These are phyloP conservation scores for Corythornis madagascariensis DNA, from an alignment of 2,113 vertebrate genomes.

Conservation along the genomic window DNA sequence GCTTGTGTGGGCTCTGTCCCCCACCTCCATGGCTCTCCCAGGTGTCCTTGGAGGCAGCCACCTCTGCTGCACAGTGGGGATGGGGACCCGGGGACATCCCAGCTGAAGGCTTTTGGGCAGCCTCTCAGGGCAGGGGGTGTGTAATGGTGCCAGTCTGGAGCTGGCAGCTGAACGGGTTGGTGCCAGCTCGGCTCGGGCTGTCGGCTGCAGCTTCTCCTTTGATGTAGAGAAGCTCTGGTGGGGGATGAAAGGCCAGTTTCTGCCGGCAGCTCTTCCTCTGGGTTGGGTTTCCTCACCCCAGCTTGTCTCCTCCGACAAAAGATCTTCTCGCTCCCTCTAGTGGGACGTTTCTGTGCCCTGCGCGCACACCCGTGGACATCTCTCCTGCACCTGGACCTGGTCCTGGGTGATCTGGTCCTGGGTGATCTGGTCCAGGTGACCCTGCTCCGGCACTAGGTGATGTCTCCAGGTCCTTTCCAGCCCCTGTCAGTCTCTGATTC, in stretches of 20 bases:
- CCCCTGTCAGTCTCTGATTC: too few relatives aligned
- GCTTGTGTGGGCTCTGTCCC: not conserved
- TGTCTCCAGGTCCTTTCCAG: too few relatives aligned
- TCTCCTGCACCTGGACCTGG: not conserved
- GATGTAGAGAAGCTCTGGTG: not conserved
- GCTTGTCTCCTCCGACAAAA: rapidly evolving
- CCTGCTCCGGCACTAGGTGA: too few relatives aligned
- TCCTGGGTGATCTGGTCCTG: too few relatives aligned
- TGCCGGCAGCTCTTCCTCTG: not conserved
- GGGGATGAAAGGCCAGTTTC: not conserved
- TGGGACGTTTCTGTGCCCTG: not conserved
- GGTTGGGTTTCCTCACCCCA: not conserved
- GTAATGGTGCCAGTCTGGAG: rapidly evolving
- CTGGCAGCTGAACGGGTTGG: too few relatives aligned
- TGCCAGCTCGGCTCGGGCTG: not conserved
- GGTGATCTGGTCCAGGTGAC: too few relatives aligned
- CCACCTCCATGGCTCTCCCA: not conserved
- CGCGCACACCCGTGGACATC: rapidly evolving
- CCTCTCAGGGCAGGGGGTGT: not conserved
- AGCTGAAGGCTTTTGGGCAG: not conserved
- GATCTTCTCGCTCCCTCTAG: slow-evolving; percentile 30
- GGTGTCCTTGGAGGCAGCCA: not conserved
- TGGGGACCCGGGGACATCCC: not conserved
- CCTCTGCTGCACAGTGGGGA: not conserved
- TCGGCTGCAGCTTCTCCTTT: not conserved